These are phyloP conservation scores for Anser brachyrhynchus DNA, from an alignment of 2,113 vertebrate genomes.

Conservation along the genomic window DNA sequence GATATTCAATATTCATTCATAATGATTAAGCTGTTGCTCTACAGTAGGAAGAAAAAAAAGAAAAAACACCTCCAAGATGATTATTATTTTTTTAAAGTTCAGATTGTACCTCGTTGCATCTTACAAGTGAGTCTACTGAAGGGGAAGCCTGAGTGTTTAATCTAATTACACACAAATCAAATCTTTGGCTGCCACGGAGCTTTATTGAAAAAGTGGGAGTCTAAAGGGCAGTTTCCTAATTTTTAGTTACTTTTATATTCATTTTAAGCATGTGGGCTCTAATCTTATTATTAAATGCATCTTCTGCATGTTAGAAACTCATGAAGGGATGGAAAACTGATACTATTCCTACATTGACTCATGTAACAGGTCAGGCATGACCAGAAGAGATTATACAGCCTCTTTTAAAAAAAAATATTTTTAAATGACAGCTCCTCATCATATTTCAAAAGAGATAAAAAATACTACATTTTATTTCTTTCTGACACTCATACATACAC, in stretches of 20 bases:
- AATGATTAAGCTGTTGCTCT: background rate
- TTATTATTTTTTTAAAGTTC: conserved; percentile 10
- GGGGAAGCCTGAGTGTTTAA: background rate
- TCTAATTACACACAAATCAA: background rate
- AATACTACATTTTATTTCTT: background rate
- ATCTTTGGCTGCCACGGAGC: background rate
- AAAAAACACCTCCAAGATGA: background rate
- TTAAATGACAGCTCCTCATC: background rate
- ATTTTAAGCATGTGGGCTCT: conserved; percentile 64
- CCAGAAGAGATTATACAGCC: background rate
- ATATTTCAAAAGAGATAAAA: background rate
- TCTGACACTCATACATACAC: background rate
- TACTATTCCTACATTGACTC: background rate
- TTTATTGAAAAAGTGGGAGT: conserved; percentile 41
- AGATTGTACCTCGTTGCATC: background rate
- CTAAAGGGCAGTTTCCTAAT: conserved; percentile 28
- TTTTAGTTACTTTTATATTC: conserved; percentile 46
- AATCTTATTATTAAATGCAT: conserved; percentile 31
- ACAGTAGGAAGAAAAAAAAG: background rate
- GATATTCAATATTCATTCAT: background rate
- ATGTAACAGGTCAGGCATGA: background rate
- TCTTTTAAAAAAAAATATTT: background rate
- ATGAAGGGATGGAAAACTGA: background rate
- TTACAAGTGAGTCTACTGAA: background rate
- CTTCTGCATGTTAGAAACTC: conserved; percentile 40